phyloP scores from a whole-genome alignment of 2,113 vertebrate species.

The Rhombomys opimus region DNA sequence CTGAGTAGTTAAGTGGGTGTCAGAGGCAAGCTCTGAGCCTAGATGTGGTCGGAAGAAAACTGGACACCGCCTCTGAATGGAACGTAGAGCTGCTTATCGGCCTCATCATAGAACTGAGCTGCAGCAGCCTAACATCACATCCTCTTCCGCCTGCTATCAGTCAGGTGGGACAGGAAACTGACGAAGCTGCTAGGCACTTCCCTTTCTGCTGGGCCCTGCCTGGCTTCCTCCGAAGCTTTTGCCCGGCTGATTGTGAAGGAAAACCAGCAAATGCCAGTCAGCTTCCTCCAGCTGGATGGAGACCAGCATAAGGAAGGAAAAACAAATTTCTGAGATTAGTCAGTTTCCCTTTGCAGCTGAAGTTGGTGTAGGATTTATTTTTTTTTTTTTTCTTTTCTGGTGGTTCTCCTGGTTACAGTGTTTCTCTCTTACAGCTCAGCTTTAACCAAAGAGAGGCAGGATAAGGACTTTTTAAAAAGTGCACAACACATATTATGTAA shows the following conservation, averaged over 20 bases:
- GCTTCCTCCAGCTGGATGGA: constrained; percentile 78
- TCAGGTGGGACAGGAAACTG: constrained; percentile 80
- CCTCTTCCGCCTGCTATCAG: constrained; percentile 74
- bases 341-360: constrained; percentile 75
- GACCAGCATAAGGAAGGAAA: constrained; percentile 73
- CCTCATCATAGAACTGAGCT: constrained; percentile 63
- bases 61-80: constrained; percentile 32
- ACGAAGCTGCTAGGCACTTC: constrained; percentile 75
- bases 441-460: constrained; percentile 50
- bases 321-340: constrained; percentile 80
- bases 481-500: background rate
- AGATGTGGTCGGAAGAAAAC: constrained; percentile 49
- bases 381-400: background rate
- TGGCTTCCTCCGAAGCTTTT: constrained; percentile 77
- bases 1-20: background rate
- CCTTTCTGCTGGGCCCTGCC: constrained; percentile 71
- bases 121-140: constrained; percentile 63
- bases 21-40: background rate
- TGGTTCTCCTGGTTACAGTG: constrained; percentile 1
- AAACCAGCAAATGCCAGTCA: constrained; percentile 73
- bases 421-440: constrained; percentile 30
- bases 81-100: constrained; percentile 60
- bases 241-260: constrained; percentile 71
- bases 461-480: constrained; percentile 41
- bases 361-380: background rate